Evolutionary conservation across 1,140 invertebrate species (phyloP), one percentile per base, ranked within the genome.

Genomic region (Archivesica marissinica): DNA sequence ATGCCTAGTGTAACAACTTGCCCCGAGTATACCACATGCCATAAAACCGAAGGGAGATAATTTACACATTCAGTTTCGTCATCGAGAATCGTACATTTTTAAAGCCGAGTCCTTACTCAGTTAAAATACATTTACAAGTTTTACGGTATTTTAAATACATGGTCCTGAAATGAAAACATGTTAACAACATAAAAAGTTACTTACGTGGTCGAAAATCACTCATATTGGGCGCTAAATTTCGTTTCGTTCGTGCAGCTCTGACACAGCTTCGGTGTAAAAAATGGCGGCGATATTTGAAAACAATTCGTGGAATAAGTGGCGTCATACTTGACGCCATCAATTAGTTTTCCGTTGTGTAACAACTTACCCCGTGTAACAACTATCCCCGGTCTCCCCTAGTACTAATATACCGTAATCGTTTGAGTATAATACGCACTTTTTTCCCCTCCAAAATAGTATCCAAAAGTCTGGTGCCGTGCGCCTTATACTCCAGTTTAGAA

Each of bases 351-450:
- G 4, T 9, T 33, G 1, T 75, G 25, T 54, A 75, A 52, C 28
- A 75, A 75, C 70, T 52, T 75, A 44, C 70, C 70, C 70, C 47
- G 47, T 54, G 50, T 52, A 52, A 52, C 70, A 75, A 75, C 44
- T 75, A 75, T 50, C 70, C 47, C 70, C 70, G 70, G 70, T 75
- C 70, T 75, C 39, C 20, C 41, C 35, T n/a, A n/a, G n/a, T n/a
- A n/a, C n/a, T n/a, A n/a, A n/a, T n/a, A n/a, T n/a, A n/a, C n/a
- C n/a, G n/a, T n/a, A n/a, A n/a, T n/a, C n/a, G n/a, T n/a, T n/a
- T n/a, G n/a, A n/a, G n/a, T n/a, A n/a, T n/a, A n/a, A n/a, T n/a
- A n/a, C n/a, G n/a, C n/a, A n/a, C n/a, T n/a, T n/a, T n/a, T n/a
- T n/a, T n/a, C n/a, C n/a, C n/a, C n/a, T n/a, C n/a, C n/a, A n/a